phyloP scores from a whole-genome alignment of 2,888 invertebrate species.

The Xanthorhoe designata region DNA sequence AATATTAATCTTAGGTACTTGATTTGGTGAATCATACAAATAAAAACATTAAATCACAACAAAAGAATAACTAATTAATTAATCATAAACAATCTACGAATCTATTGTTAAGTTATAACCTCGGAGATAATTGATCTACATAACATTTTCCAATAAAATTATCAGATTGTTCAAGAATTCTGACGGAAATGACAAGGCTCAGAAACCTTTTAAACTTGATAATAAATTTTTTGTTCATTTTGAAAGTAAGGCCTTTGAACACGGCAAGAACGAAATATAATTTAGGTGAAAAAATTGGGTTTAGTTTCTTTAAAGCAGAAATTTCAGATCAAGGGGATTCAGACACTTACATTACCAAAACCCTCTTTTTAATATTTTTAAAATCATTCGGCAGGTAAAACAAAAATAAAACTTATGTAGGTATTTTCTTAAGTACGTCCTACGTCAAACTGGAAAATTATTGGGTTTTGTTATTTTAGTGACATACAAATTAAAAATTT shows the following conservation, averaged over 20 bases:
- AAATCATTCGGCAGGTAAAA: too few species aligned
- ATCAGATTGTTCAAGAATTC: background rate
- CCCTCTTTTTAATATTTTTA: too few species aligned
- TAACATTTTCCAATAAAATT: conserved; percentile 1
- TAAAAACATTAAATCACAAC: background rate
- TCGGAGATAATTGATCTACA: background rate
- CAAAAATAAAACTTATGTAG: too few species aligned
- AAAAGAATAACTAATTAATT: background rate
- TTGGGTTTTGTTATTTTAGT: too few species aligned
- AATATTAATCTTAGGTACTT: too few species aligned
- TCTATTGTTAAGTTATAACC: background rate
- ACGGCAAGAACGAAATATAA: background rate
- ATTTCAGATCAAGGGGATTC: too few species aligned
- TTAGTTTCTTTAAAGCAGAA: too few species aligned
- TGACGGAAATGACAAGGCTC: background rate
- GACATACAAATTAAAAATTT: too few species aligned
- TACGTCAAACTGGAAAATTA: too few species aligned
- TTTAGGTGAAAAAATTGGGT: too few species aligned
- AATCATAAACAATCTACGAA: background rate
- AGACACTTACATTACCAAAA: too few species aligned
- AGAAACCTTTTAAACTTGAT: background rate
- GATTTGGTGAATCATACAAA: background rate
- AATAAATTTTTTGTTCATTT: background rate
- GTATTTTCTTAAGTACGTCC: too few species aligned
- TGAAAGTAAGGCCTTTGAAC: background rate